A percentile compares a stretch with the other conserved stretches of the same genome.
Evolutionary conservation across 2,888 invertebrate genomes (phyloP).

Genomic region (Thysanoteuthis rhombus): DNA sequence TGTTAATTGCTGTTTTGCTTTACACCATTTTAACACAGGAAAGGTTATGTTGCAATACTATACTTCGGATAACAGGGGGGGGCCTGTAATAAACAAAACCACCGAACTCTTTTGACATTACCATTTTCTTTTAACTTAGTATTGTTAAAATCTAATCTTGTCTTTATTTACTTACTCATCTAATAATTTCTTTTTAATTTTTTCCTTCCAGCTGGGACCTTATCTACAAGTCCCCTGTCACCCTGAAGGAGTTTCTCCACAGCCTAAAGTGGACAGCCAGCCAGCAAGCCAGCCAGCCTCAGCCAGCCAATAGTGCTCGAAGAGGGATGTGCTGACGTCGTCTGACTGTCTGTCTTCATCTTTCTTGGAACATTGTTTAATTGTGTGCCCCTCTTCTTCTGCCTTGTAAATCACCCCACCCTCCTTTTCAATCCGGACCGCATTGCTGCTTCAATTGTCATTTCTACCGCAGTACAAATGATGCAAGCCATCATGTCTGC

Average conservation of each 20-base stretch:
- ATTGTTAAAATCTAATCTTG: neutral
- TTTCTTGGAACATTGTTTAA: neutral
- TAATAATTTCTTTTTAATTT: no score
- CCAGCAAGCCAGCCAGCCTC: neutral
- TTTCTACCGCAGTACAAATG: neutral
- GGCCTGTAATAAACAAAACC: no score
- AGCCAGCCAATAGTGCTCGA: neutral
- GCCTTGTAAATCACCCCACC: neutral
- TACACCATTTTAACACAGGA: no score
- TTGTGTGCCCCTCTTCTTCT: neutral
- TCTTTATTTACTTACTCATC: neutral
- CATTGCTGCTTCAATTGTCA: neutral
- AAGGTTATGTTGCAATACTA: no score
- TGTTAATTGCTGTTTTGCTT: no score
- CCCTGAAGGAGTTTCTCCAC: neutral
- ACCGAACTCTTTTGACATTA: neutral
- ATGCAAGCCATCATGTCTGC: conserved; percentile 12
- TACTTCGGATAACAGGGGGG: no score
- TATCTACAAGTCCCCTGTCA: neutral
- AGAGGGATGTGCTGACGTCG: neutral
- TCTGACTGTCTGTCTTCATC: neutral
- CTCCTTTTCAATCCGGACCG: neutral
- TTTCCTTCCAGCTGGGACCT: neutral
- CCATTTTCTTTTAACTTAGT: neutral
- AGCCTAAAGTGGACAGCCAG: neutral